Percentiles rank a stretch among this genome's conserved stretches.
Conservation (phyloP, 2,888 invertebrate species). For the Tolmerus cingulatus region DNA sequence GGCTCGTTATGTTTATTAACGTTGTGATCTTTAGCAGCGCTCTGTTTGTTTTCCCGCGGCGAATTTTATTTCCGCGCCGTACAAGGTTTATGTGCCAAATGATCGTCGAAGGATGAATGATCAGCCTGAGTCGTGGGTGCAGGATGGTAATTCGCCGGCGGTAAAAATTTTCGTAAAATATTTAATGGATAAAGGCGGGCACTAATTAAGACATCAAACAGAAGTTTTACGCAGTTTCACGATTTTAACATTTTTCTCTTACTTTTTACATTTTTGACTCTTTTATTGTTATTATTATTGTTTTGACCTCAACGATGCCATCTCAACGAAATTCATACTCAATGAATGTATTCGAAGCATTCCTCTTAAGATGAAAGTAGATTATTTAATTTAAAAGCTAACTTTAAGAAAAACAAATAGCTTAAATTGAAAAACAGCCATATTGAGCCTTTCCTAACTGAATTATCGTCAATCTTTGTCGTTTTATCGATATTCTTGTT, state of each 20-base stretch:
- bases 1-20: conserved; percentile 35
- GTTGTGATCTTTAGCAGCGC: conserved; percentile 1
- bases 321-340: too few relatives aligned
- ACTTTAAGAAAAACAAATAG: too few relatives aligned
- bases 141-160: not conserved
- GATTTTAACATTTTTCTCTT: not conserved
- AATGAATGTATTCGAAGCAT: too few relatives aligned
- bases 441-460: too few relatives aligned
- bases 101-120: not conserved
- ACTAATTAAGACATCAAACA: conserved; percentile 33
- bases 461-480: too few relatives aligned
- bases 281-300: not conserved
- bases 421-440: too few relatives aligned
- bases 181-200: not conserved
- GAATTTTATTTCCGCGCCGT: not conserved
- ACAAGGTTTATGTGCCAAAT: not conserved
- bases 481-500: too few relatives aligned
- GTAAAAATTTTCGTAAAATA: not conserved
- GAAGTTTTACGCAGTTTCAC: not conserved
- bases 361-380: too few relatives aligned
- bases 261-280: not conserved
- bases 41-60: conserved; percentile 4
- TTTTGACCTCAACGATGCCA: not conserved
- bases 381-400: too few relatives aligned
- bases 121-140: conserved; percentile 21